Evolutionary conservation across 2,888 invertebrate genomes (phyloP), one percentile per base, ranked within the genome.

Genomic region (Ennomos fuscantarius): DNA sequence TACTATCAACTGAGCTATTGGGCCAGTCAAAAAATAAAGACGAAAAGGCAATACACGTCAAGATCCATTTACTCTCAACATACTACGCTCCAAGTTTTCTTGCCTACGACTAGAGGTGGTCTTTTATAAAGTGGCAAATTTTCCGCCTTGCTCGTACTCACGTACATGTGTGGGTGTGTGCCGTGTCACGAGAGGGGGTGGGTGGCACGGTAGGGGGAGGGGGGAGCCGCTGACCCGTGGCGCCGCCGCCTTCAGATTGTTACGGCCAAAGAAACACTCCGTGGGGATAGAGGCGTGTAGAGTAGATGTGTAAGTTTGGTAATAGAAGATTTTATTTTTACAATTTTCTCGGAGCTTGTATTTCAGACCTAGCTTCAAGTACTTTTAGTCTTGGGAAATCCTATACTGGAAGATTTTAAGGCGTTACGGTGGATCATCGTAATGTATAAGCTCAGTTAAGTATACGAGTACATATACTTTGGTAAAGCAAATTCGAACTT

Each of bases 241-340:
- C 89, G 88, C 89, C 87, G 87, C 87, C 87, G 87, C 87, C 89
- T 89, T 83, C 82, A 83, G 88, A 89, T 89, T 90, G 90, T 90
- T 89, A 89, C 89, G 87, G 88, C 83, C 86, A 87, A 84, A 86
- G 88, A 87, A 89, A 89, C 89, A 87, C 87, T 88, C 83, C 76
- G 71, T 65, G 60, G 53, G 76, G 69, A 72, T 54, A 76, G 52
- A 64, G 46, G 62, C 1, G 24, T 34, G 51, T 79, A 53, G 84
- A 87, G 80, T 51, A 8, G 66, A 31, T 35, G 34, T 48, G 9
- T 6, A 24, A 6, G 24, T 24, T 24, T 24, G 2, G 6, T 24
- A 6, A 0, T 6, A 1, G 24, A 24, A 24, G 24, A 5, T 24
- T 24, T 24, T 24, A 15, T 15, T 15, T 3, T 3, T 15, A 2